Evolutionary conservation across 2,113 vertebrate genomes (phyloP).

Genomic region (Campylorhamphus procurvoides): DNA sequence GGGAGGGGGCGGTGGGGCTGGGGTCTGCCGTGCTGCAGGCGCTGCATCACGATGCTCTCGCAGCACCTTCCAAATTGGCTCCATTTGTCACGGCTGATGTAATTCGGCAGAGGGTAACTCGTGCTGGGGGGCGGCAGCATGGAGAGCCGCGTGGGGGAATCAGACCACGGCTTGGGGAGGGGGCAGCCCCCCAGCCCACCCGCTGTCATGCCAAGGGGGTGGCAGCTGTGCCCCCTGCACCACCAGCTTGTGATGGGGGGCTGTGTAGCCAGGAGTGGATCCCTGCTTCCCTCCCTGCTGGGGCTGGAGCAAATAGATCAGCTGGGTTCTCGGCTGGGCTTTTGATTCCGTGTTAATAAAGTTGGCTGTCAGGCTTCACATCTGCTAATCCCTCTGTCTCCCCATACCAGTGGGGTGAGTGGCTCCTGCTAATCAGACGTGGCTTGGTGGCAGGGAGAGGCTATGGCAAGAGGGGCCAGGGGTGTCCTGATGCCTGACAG

Average conservation of each 20-base stretch:
- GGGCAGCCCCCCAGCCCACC: background rate
- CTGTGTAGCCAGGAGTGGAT: fast-evolving
- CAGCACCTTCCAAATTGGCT: constrained; percentile 44
- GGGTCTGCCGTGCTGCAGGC: constrained; percentile 11
- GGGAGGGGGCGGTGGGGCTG: background rate
- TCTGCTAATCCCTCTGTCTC: constrained; percentile 49
- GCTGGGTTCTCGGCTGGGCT: constrained; percentile 59
- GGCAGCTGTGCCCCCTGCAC: background rate
- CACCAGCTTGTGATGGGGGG: background rate
- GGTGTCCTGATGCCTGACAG: background rate
- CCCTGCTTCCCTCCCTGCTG: background rate
- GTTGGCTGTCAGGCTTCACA: constrained; percentile 21
- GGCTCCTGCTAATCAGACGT: background rate
- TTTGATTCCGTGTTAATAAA: constrained; percentile 53
- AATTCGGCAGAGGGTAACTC: constrained; percentile 1
- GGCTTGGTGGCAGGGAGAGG: fast-evolving
- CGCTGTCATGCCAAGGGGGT: background rate
- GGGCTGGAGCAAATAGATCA: constrained; percentile 31
- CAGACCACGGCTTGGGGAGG: background rate
- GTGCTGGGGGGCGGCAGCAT: constrained; percentile 34
- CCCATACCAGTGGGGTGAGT: background rate
- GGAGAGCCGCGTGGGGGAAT: background rate
- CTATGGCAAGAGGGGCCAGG: fast-evolving
- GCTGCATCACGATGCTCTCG: background rate
- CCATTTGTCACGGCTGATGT: constrained; percentile 45